These are phyloP conservation scores for Cossypha caffra DNA, from an alignment of 2,797 vertebrate species.

Conservation along the genomic window DNA sequence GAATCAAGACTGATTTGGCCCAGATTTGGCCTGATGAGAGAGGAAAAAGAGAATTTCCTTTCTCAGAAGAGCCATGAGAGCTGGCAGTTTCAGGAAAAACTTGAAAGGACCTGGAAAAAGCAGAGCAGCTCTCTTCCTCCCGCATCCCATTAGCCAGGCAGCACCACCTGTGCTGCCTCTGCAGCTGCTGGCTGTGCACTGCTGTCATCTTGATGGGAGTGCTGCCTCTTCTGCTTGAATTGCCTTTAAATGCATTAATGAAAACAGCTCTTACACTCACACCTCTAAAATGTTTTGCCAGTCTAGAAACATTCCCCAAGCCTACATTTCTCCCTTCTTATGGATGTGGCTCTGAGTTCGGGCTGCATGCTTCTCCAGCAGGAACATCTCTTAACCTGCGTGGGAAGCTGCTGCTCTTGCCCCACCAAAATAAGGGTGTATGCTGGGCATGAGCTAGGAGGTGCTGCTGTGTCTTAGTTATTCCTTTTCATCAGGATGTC, in stretches of 20 bases:
- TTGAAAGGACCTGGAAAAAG: constrained; percentile 11
- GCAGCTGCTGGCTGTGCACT: neutral
- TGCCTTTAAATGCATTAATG: neutral
- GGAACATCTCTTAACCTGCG: neutral
- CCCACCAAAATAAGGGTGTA: constrained; percentile 36
- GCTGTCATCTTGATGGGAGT: neutral
- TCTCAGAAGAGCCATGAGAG: neutral
- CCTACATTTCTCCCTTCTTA: neutral
- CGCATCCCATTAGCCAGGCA: constrained; percentile 7
- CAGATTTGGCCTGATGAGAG: neutral
- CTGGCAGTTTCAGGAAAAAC: neutral
- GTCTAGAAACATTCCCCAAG: neutral
- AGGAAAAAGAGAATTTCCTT: neutral
- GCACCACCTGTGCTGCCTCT: neutral
- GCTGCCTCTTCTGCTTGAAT: neutral
- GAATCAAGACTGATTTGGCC: neutral
- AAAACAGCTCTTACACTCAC: neutral
- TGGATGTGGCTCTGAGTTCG: neutral
- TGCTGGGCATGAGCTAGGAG: constrained; percentile 42
- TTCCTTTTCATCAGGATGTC: constrained; percentile 45
- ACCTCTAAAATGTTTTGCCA: neutral
- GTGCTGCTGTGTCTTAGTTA: constrained; percentile 28
- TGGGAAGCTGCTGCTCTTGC: constrained; percentile 1
- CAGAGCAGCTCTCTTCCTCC: neutral
- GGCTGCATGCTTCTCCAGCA: neutral